phyloP scores from a whole-genome alignment of 2,888 invertebrate genomes.

The Callosobruchus maculatus region DNA sequence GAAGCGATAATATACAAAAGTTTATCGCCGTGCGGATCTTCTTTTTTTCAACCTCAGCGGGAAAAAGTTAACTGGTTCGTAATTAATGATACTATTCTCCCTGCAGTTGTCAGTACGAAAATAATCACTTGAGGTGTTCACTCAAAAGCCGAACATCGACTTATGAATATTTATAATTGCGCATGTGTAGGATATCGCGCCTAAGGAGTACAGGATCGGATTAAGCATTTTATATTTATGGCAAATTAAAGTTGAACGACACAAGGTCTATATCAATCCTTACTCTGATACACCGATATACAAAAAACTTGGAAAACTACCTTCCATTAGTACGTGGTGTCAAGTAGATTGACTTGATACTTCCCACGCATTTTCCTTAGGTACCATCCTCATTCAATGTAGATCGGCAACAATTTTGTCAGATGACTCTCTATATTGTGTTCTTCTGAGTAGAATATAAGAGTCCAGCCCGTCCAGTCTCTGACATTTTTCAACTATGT shows the following conservation, averaged over 20 bases:
- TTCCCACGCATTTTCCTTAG: no score
- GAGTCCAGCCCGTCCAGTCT: no score
- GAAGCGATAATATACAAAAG: background rate
- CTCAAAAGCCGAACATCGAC: slow-evolving; percentile 36
- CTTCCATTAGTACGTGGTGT: no score
- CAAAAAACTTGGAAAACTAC: no score
- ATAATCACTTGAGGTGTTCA: slow-evolving; percentile 45
- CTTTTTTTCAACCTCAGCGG: background rate
- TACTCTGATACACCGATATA: no score
- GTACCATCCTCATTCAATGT: no score
- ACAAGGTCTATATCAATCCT: no score
- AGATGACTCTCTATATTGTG: no score
- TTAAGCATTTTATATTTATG: background rate
- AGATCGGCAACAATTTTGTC: no score
- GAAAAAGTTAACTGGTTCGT: slow-evolving; percentile 9
- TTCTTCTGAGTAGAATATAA: no score
- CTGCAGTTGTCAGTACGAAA: slow-evolving; percentile 36
- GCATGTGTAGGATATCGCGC: slow-evolving; percentile 44
- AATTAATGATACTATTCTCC: slow-evolving; percentile 19
- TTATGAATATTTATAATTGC: slow-evolving; percentile 46
- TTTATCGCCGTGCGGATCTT: background rate
- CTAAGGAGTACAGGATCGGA: slow-evolving; percentile 12
- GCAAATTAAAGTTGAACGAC: background rate
- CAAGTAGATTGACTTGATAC: no score
- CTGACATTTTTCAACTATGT: no score